Percentiles rank a stretch among this genome's conserved stretches.
These are phyloP conservation scores for Aphelenchoides fujianensis DNA, from an alignment of 1,140 invertebrate species.

Conservation along the genomic window DNA sequence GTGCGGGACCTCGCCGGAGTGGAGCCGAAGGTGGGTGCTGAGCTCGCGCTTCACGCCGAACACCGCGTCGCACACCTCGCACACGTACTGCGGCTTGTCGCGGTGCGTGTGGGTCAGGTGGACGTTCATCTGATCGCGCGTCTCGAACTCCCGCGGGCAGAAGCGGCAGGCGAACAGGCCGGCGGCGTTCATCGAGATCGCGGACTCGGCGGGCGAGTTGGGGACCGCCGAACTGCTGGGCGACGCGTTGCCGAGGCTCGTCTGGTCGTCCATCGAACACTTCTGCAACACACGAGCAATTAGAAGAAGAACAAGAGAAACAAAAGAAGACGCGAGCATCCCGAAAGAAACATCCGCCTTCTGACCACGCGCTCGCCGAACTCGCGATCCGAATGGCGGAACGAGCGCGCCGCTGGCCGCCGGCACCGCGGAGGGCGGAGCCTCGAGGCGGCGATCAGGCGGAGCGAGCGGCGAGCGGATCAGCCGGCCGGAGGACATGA, in stretches of 20 bases:
- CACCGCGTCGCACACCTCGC: conserved; percentile 45
- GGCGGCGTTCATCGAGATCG: conserved; percentile 9
- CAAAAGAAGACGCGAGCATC: too few species aligned
- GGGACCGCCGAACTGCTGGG: conserved; percentile 4
- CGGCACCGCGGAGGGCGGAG: background rate
- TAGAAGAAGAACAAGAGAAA: too few species aligned
- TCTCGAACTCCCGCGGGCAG: conserved; percentile 28
- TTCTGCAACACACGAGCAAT: too few species aligned
- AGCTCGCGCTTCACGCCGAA: conserved; percentile 59
- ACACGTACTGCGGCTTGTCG: conserved; percentile 57
- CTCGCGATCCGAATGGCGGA: background rate
- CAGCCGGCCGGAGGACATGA: background rate
- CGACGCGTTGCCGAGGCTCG: background rate
- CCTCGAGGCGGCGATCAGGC: background rate
- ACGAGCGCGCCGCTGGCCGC: background rate
- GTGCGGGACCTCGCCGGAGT: conserved; percentile 88
- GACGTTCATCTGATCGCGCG: conserved; percentile 47
- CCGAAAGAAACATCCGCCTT: background rate
- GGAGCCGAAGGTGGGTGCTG: conserved; percentile 79
- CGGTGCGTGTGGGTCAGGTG: conserved; percentile 57
- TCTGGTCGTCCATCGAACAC: background rate
- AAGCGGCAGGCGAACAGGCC: conserved; percentile 17
- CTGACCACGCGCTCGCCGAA: background rate
- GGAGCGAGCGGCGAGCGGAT: background rate
- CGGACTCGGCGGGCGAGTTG: background rate